Conservation (phyloP, 2,797 vertebrate species). For the Rhynchotus rufescens region DNA sequence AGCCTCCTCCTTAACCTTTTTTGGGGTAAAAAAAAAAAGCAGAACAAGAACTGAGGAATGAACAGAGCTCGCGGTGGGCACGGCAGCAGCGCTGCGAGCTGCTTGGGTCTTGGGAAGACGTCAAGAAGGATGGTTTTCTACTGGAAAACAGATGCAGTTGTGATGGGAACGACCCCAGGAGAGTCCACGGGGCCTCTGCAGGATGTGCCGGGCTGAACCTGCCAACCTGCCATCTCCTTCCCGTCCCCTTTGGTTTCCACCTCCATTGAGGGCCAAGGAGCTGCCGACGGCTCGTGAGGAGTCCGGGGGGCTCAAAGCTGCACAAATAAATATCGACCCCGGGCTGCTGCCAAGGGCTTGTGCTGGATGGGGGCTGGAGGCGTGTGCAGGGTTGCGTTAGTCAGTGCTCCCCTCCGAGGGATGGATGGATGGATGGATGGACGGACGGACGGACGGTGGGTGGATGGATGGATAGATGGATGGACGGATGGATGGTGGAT, state of each 20-base stretch:
- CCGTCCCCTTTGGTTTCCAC: background rate
- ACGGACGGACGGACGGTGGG: no score
- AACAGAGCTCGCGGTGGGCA: constrained; percentile 70
- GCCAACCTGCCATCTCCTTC: fast-evolving
- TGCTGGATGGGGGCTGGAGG: fast-evolving
- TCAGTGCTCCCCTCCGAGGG: background rate
- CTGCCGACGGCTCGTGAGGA: fast-evolving
- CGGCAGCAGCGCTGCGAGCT: constrained; percentile 65
- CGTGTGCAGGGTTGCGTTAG: fast-evolving
- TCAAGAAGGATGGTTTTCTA: background rate
- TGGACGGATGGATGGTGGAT: no score
- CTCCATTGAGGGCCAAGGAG: fast-evolving
- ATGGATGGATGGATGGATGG: background rate
- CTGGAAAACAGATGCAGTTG: background rate
- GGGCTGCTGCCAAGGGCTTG: fast-evolving
- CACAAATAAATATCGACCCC: fast-evolving
- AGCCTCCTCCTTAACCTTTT: background rate
- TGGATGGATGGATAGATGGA: no score
- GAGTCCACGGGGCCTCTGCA: no score
- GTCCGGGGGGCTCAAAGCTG: background rate
- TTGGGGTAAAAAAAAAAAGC: background rate
- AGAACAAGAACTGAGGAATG: background rate
- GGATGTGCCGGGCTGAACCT: fast-evolving
- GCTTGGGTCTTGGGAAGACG: constrained; percentile 4
- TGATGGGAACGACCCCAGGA: background rate